Evolutionary conservation across 2,113 vertebrate species (phyloP).

Genomic region (Apodemus sylvaticus): DNA sequence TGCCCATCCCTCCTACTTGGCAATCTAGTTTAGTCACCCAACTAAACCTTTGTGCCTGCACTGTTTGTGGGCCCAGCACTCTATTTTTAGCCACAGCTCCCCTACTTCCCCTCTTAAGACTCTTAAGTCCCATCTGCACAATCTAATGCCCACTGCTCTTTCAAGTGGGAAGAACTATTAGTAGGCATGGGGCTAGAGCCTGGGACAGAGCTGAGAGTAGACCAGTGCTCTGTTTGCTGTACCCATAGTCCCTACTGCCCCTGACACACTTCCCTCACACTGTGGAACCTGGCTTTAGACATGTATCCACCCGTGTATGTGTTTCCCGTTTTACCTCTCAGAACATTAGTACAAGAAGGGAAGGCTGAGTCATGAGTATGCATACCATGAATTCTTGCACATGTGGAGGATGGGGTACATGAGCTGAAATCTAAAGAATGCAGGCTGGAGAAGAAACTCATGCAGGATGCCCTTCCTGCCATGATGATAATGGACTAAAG

Average conservation of each 20-base stretch:
- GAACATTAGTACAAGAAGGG: neutral
- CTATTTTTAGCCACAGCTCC: neutral
- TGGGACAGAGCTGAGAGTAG: neutral
- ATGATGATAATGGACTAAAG: neutral
- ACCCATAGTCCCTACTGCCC: neutral
- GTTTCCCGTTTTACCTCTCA: neutral
- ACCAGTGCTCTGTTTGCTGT: neutral
- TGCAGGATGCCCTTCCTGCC: neutral
- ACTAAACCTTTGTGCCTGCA: no score
- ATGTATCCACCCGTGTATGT: rapidly evolving
- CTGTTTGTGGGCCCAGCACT: neutral
- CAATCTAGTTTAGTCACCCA: neutral
- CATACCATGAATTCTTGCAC: neutral
- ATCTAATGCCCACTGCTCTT: neutral
- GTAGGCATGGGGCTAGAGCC: neutral
- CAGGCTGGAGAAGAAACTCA: neutral
- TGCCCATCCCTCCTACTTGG: neutral
- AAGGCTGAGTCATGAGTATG: neutral
- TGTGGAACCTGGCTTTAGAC: no score
- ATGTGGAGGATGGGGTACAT: neutral
- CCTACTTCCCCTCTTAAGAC: neutral
- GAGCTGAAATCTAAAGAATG: neutral
- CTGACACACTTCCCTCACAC: neutral
- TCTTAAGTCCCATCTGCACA: neutral
- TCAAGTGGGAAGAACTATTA: neutral